Percentiles rank a stretch among this genome's conserved stretches.
Conservation (phyloP, 2,797 vertebrate species). For the Rhinatrema bivittatum region DNA sequence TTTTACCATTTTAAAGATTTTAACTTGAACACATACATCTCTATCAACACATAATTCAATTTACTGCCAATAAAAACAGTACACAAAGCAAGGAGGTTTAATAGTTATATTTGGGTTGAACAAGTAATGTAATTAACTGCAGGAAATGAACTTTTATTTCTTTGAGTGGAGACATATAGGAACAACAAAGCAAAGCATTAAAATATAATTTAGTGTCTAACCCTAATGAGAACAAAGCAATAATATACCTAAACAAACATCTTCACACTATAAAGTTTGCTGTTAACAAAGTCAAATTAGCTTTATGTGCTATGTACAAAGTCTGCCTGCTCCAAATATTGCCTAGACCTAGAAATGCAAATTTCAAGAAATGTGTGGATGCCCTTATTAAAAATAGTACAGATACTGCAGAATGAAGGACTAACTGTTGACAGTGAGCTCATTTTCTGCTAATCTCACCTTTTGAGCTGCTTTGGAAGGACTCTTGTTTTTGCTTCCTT, state of each 20-base stretch:
- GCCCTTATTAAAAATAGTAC: constrained; percentile 16
- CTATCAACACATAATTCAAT: too few species aligned
- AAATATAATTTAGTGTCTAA: too few species aligned
- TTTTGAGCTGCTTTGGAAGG: constrained; percentile 92
- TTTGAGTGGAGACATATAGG: too few species aligned
- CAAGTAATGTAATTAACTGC: constrained; percentile 9
- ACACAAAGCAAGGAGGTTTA: constrained; percentile 40
- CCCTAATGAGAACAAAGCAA: too few species aligned
- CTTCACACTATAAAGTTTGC: too few species aligned
- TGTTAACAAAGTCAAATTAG: too few species aligned
- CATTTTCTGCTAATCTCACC: constrained; percentile 68
- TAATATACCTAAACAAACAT: too few species aligned
- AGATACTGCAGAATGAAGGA: constrained; percentile 6
- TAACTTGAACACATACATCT: constrained; percentile 27
- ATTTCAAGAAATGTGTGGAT: constrained; percentile 4
- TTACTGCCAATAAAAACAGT: constrained; percentile 41
- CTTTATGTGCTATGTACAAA: too few species aligned
- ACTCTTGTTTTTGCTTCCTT: constrained; percentile 97
- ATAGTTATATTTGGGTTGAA: constrained; percentile 19
- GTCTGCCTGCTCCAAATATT: background rate
- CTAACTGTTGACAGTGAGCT: constrained; percentile 1
- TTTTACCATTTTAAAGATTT: constrained; percentile 31
- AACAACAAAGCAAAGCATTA: too few species aligned
- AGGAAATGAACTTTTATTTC: constrained; percentile 30
- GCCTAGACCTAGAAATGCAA: constrained; percentile 6